Percentiles rank a stretch among this genome's conserved stretches.
Conservation (phyloP, 1,140 invertebrate genomes). For the Macrosteles quadrilineatus region DNA sequence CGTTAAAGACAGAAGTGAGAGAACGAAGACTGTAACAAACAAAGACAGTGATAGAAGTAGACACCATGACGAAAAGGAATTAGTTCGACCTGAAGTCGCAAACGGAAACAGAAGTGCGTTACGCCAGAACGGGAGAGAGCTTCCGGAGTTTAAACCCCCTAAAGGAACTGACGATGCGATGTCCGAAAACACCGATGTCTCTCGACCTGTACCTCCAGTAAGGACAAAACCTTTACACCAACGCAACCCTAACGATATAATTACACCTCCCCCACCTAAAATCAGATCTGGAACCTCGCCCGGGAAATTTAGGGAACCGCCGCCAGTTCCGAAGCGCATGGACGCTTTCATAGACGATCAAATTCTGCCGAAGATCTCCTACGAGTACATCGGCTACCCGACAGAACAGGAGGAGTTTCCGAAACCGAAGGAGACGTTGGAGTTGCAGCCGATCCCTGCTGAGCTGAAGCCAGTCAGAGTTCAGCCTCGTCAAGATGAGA, state of each 20-base stretch:
- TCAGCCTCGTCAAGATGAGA: conserved; percentile 8
- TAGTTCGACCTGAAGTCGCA: not conserved
- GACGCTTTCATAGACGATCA: conserved; percentile 5
- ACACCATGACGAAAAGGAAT: conserved; percentile 11
- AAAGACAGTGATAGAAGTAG: conserved; percentile 23
- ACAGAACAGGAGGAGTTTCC: not conserved
- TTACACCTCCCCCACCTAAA: not conserved
- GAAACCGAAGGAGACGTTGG: conserved; percentile 7
- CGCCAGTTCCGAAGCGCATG: conserved; percentile 4
- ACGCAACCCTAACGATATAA: conserved; percentile 17
- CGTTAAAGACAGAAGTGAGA: not conserved
- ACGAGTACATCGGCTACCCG: conserved; percentile 25
- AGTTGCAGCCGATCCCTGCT: not conserved
- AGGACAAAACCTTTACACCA: conserved; percentile 5
- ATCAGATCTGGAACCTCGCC: not conserved
- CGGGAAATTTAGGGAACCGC: conserved; percentile 7
- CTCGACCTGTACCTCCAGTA: not conserved
- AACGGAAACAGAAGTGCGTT: not conserved
- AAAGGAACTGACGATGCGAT: not conserved
- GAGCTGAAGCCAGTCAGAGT: not conserved
- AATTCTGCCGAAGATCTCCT: conserved; percentile 14
- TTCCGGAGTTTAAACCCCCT: not conserved
- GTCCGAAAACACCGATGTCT: too few species aligned
- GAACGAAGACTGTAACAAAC: not conserved
- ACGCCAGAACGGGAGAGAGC: not conserved